Conservation (phyloP, 2,113 vertebrate genomes). For the Colius striatus region DNA sequence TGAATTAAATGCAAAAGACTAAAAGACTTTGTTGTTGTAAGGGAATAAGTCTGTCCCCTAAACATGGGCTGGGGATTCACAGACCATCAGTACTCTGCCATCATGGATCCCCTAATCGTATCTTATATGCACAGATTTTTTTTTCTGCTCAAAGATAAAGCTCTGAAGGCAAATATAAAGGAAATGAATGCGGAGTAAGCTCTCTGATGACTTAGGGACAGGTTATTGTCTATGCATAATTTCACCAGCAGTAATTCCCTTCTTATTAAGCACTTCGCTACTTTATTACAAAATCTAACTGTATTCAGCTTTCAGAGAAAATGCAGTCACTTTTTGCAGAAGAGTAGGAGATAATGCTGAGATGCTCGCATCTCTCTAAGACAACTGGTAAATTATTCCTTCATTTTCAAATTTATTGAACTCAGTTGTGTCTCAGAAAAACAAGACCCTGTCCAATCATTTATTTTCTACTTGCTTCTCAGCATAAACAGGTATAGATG, state of each 20-base stretch:
- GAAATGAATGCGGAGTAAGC: background rate
- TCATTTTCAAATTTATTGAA: background rate
- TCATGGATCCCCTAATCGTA: background rate
- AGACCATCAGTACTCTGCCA: background rate
- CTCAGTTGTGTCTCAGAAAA: background rate
- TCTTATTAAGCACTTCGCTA: background rate
- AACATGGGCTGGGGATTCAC: background rate
- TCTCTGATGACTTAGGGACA: background rate
- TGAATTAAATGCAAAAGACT: background rate
- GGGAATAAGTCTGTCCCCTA: background rate
- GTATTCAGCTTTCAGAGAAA: background rate
- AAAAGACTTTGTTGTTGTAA: background rate
- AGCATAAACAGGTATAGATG: background rate
- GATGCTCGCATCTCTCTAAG: background rate
- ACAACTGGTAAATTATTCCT: background rate
- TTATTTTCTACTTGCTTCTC: slow-evolving; percentile 10
- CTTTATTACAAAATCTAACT: background rate
- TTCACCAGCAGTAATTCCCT: background rate
- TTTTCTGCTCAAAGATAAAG: background rate
- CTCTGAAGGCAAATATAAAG: background rate
- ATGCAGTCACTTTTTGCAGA: background rate
- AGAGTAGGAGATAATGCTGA: background rate
- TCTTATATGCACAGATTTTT: background rate
- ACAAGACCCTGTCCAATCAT: background rate
- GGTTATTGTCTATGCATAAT: background rate